phyloP scores from a whole-genome alignment of 2,888 invertebrate species.

The Tetheella fluctuosa region DNA sequence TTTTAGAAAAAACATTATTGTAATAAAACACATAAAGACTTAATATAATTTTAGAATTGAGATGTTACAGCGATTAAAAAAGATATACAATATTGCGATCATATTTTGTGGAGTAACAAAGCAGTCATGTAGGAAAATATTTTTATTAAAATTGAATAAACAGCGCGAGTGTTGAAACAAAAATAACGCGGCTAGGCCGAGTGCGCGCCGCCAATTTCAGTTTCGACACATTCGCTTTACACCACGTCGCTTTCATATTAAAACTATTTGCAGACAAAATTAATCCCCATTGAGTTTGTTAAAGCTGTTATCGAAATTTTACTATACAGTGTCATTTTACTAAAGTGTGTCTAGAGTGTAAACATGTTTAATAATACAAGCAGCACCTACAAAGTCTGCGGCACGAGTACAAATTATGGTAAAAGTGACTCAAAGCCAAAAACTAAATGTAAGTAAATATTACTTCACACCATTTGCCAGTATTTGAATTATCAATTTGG shows the following conservation, averaged over 20 bases:
- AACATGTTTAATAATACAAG: slow-evolving; percentile 69
- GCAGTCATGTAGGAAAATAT: slow-evolving; percentile 49
- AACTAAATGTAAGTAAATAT: slow-evolving; percentile 52
- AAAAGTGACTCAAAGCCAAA: slow-evolving; percentile 38
- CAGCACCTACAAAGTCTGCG: slow-evolving; percentile 52
- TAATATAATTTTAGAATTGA: background rate
- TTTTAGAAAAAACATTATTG: too few species aligned
- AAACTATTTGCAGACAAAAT: slow-evolving; percentile 50
- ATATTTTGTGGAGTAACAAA: slow-evolving; percentile 24
- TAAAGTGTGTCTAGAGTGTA: slow-evolving; percentile 10
- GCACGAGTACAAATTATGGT: slow-evolving; percentile 43
- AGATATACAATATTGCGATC: background rate
- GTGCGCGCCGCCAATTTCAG: slow-evolving; percentile 57
- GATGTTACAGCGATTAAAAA: background rate
- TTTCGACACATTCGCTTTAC: slow-evolving; percentile 61
- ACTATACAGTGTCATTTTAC: background rate
- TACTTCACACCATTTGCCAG: slow-evolving; percentile 17
- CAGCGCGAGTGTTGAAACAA: slow-evolving; percentile 62
- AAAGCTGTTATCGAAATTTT: slow-evolving; percentile 32
- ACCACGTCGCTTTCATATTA: slow-evolving; percentile 56
- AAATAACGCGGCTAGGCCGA: slow-evolving; percentile 72
- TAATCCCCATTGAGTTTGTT: slow-evolving; percentile 29
- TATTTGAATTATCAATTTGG: slow-evolving; percentile 18
- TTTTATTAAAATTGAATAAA: slow-evolving; percentile 73
- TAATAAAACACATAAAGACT: background rate